Evolutionary conservation across 2,113 vertebrate species (phyloP), one percentile per base, ranked within the genome.

Genomic region (Phaethornis superciliosus): DNA sequence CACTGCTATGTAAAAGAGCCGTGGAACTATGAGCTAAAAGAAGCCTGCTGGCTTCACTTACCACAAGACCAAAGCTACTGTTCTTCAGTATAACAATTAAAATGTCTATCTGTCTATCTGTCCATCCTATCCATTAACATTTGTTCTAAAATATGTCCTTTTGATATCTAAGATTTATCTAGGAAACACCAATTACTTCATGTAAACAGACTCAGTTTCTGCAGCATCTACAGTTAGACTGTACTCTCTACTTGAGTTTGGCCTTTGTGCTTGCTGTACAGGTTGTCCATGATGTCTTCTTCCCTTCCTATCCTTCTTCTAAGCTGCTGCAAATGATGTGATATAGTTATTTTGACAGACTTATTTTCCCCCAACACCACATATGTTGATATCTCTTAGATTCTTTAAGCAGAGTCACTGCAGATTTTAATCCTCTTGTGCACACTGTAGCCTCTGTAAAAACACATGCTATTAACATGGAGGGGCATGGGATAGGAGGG

Each of bases 341-440:
- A 95, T 95, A 92, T 80, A 95, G 96, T 88, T 64, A 15, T 58
- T 96, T 92, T 95, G 94, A 91, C 72, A 80, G 85, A 88, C 81
- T 92, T 88, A 28, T 89, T 96, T 77, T 70, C 79, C 81, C 64
- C 55, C 35, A 59, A 92, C 79, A 93, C 74, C 93, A 96, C 94
- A 96, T 97, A 93, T 96, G 81, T 56, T 95, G 94, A 90, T 93
- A 67, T 94, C 88, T 92, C 90, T 49, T 54, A 91, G 88, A 92
- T 97, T 96, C 93, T 92, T 89, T 96, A 94, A 84, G 74, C 56
- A 87, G 88, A 94, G 75, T 60, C 90, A 96, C 40, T 89, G 86
- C 92, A 95, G 95, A 92, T 96, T 98, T 96, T 96, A 93, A 97
- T 97, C 96, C 97, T 87, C 72, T 72, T 23, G 15, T 80, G 86